Base-by-base conservation (phyloP, 1,140 invertebrate species). In the Lethrus apterus region DNA sequence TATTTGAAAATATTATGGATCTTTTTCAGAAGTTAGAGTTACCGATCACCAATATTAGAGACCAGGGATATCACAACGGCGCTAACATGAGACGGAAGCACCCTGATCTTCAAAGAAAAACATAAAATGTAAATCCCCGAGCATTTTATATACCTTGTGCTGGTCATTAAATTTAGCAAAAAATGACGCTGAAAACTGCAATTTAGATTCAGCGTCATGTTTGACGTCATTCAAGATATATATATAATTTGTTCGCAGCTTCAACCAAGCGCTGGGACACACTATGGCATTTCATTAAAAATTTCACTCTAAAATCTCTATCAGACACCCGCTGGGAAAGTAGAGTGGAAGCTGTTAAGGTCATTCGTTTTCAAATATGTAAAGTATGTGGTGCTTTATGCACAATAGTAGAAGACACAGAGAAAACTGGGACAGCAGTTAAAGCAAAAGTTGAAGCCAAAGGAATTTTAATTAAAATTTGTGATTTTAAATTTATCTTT, bases 41-140 rank as follows among this genome's bases (percentile, higher is more conserved):
- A n/a, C n/a, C n/a, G n/a, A n/a, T n/a, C n/a, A n/a, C n/a, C n/a
- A n/a, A 48, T 43, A 32, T 65, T 32, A 32, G 64, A 35, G 58
- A 55, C n/a, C 64, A 67, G 51, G 51, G 56, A 11, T 68, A 66
- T 50, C 62, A 64, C 44, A 68, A 66, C 52, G 58, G 56, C 20
- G 21, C 52, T 13, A 65, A 61, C 40, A 67, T 67, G 60, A 48
- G 44, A 19, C 62, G 59, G 44, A 55, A 49, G 34, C 46, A 58
- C 48, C 53, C 42, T 33, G 62, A 60, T 8, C 15, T 58, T 13
- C 55, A 57, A 48, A 49, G 47, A 48, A 30, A 43, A 14, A 42
- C 55, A 46, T 31, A 51, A 8, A 40, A 49, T 14, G 13, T 34
- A 18, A 57, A 56, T 50, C 45, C 46, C 11, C 17, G 49, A 34